A percentile compares a stretch with the other conserved stretches of the same genome.
Conservation (phyloP, 1,140 invertebrate genomes). For the Scaptomyza montana region DNA sequence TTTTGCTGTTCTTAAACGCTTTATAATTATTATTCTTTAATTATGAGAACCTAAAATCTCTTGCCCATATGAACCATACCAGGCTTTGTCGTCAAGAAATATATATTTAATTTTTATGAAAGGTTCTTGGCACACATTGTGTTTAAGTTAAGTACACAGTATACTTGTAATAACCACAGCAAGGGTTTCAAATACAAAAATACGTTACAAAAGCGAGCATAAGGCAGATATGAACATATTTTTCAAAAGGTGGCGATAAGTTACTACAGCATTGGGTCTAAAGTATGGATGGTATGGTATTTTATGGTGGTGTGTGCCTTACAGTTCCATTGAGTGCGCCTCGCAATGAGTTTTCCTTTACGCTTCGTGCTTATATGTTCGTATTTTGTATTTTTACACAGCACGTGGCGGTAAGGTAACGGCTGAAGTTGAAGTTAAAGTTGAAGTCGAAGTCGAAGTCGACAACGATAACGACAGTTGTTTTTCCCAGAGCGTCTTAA, state of each 20-base stretch:
- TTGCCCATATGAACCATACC: no score
- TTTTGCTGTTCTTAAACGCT: no score
- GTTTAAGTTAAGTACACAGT: not conserved
- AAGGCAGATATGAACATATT: not conserved
- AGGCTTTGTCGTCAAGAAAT: not conserved
- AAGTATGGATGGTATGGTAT: not conserved
- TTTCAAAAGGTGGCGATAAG: constrained; percentile 32
- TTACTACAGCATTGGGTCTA: not conserved
- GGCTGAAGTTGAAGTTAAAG: constrained; percentile 33
- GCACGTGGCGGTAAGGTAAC: constrained; percentile 59
- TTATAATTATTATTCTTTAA: no score
- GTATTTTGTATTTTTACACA: constrained; percentile 11
- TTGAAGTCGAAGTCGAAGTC: constrained; percentile 9
- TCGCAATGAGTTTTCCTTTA: constrained; percentile 31
- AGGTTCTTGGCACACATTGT: not conserved
- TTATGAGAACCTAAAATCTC: no score
- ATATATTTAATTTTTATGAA: not conserved
- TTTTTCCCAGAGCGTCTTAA: constrained; percentile 79
- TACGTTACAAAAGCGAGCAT: constrained; percentile 60
- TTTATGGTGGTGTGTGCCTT: constrained; percentile 53
- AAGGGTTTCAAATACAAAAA: constrained; percentile 34
- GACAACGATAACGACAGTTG: constrained; percentile 62
- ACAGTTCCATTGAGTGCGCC: constrained; percentile 69
- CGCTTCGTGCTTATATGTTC: constrained; percentile 25
- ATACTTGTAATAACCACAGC: not conserved